A percentile compares a stretch with the other conserved stretches of the same genome.
phyloP scores from a whole-genome alignment of 2,797 vertebrate species.

The Channallabes apus region DNA sequence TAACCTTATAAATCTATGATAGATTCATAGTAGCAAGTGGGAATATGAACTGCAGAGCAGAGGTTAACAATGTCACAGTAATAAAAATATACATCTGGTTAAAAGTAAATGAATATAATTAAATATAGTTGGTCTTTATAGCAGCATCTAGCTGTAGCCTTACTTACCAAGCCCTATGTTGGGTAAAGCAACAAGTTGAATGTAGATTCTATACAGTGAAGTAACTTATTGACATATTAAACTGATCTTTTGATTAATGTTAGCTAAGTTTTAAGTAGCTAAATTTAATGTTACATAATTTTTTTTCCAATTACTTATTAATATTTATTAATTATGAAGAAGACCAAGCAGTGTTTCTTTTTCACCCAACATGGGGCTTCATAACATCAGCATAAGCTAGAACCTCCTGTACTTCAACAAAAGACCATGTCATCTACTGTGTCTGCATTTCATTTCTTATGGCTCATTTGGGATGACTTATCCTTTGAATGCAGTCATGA shows the following conservation, averaged over 20 bases:
- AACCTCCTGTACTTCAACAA: not conserved
- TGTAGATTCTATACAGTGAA: not conserved
- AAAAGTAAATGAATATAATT: too few relatives aligned
- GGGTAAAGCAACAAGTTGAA: not conserved
- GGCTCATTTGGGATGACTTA: slow-evolving; percentile 42
- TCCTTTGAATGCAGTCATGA: slow-evolving; percentile 38
- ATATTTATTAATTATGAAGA: too few relatives aligned
- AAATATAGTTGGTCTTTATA: not conserved
- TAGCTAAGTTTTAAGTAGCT: not conserved
- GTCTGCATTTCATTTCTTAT: slow-evolving; percentile 47
- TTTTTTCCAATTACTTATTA: not conserved
- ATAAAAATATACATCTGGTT: not conserved
- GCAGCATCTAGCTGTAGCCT: slow-evolving; percentile 18
- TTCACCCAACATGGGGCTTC: not conserved
- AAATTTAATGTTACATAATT: not conserved
- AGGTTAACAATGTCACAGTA: slow-evolving; percentile 41
- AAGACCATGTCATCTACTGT: slow-evolving; percentile 7
- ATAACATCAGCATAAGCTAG: not conserved
- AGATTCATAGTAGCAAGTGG: slow-evolving; percentile 46
- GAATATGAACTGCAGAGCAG: slow-evolving; percentile 35
- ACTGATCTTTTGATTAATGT: not conserved
- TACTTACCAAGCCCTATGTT: not conserved
- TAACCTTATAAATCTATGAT: slow-evolving; percentile 43
- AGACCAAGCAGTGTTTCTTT: not conserved
- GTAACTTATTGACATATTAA: not conserved